These are phyloP conservation scores for Euschistus heros DNA, from an alignment of 1,140 invertebrate genomes.

Conservation along the genomic window DNA sequence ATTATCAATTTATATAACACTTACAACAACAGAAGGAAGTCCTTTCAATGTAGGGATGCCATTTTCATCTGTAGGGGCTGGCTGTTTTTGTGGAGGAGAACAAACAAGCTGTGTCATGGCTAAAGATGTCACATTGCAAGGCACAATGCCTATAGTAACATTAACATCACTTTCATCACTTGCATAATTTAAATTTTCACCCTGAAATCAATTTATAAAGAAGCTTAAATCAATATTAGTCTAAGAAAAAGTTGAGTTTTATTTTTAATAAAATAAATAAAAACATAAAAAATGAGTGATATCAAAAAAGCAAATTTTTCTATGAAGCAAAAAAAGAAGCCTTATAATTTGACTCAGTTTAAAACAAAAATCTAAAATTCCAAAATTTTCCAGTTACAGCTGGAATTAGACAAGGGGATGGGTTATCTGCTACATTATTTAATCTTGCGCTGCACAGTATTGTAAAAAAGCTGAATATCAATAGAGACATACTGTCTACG, in stretches of 20 bases:
- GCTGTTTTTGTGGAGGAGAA: constrained; percentile 73
- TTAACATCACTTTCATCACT: constrained; percentile 86
- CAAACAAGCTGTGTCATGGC: constrained; percentile 81
- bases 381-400: too few relatives aligned
- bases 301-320: not conserved
- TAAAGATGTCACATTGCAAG: constrained; percentile 87
- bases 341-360: too few relatives aligned
- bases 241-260: too few relatives aligned
- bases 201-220: constrained; percentile 37
- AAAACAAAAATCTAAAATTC: too few relatives aligned
- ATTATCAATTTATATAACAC: constrained; percentile 4
- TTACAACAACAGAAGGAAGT: constrained; percentile 77
- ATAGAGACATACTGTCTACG: too few relatives aligned
- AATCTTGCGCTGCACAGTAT: too few relatives aligned
- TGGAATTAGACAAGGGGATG: too few relatives aligned
- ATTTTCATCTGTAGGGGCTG: constrained; percentile 75
- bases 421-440: too few relatives aligned
- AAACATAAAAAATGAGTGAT: not conserved
- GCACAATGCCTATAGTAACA: constrained; percentile 78
- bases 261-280: not conserved
- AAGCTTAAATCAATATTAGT: not conserved
- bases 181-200: constrained; percentile 80
- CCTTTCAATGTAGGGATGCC: constrained; percentile 61
- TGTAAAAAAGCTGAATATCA: too few relatives aligned
- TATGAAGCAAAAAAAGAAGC: too few relatives aligned